These are phyloP conservation scores for Lampris incognitus DNA, from an alignment of 2,113 vertebrate species.

Conservation along the genomic window DNA sequence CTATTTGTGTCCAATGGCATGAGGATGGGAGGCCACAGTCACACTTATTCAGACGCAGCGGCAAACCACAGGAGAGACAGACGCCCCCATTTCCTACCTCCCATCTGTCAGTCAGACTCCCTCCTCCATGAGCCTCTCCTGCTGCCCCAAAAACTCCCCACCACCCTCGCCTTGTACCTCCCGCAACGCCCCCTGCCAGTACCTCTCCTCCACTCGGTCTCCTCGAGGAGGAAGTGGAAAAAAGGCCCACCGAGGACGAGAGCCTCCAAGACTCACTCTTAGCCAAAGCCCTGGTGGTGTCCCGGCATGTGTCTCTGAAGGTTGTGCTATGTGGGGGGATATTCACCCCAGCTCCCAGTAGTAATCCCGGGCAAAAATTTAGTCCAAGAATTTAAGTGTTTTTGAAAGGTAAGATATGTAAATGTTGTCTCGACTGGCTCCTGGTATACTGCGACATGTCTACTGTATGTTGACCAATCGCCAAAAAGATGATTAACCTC, in stretches of 20 bases:
- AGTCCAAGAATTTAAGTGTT: too few species aligned
- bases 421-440: too few species aligned
- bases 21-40: neutral
- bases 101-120: constrained; percentile 62
- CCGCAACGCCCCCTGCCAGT: constrained; percentile 35
- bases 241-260: neutral
- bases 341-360: neutral
- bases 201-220: constrained; percentile 23
- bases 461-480: too few species aligned
- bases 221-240: constrained; percentile 30
- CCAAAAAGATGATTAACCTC: too few species aligned
- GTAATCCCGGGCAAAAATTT: neutral
- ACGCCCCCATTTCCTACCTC: constrained; percentile 74
- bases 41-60: constrained; percentile 23
- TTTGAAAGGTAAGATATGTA: too few species aligned
- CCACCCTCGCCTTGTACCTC: constrained; percentile 59
- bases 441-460: too few species aligned
- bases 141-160: constrained; percentile 68
- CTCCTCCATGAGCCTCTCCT: constrained; percentile 61
- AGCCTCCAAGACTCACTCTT: neutral
- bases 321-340: neutral
- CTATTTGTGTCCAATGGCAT: constrained; percentile 37
- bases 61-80: constrained; percentile 54
- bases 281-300: neutral
- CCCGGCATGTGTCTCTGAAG: neutral